Base-by-base conservation (phyloP, 2,888 invertebrate species). In the Gari tellinella region DNA sequence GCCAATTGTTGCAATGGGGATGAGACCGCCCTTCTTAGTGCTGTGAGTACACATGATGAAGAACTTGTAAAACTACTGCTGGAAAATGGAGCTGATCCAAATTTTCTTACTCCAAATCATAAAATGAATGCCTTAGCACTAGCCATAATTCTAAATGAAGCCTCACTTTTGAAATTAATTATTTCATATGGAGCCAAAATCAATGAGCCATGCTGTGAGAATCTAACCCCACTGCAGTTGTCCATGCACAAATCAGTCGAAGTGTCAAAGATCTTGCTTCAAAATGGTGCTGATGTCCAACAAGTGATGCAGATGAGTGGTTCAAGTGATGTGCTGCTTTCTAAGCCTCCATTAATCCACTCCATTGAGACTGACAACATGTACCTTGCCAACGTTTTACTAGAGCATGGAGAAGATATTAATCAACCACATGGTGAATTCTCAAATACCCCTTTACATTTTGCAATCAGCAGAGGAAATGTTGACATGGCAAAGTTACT, bases 401-500 rank as follows among this genome's bases (percentile, higher is more conserved):
- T 84, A 10, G 82, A 84, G 45, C 77, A 80, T 67, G 84, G 82
- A 1, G 84, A 81, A 46, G 82, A 81, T 52, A 66, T 81, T 0
- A 81, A 82, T 48, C 81, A 82, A 61, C 51, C 64, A n/a, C 80
- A 75, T 55, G 79, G 77, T 14, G 74, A 73, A n/a, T 70, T 61
- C 40, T 49, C 72, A 10, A 73, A 83, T 21, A 62, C 80, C 3
- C 77, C 82, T 0, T 58, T 85, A 48, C 83, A 83, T 61, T 52
- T 81, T 21, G 83, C 86, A 17, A 69, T 82, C 5, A 58, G 74
- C 21, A 46, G 72, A 37, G 63, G 55, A 10, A 76, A 81, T 58
- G 51, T 72, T 8, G 70, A 74, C 21, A 79, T 83, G 72, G 64
- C 83, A n/a, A 70, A 78, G 23, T 40, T 83, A 7, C 56, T 86